Conservation (phyloP, 1,140 invertebrate genomes). For the Octopus sinensis region DNA sequence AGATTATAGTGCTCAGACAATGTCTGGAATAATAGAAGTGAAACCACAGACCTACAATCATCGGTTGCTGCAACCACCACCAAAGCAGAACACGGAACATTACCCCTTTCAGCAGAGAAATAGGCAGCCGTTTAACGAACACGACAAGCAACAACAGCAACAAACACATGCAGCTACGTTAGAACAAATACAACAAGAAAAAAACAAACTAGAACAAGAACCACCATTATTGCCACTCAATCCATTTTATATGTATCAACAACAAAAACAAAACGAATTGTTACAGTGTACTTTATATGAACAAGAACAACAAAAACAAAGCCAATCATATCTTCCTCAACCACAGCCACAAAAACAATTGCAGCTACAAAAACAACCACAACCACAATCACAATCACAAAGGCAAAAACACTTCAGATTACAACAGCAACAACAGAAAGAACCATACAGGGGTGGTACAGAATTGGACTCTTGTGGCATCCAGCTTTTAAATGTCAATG, state of each 20-base stretch:
- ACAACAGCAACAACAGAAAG: background rate
- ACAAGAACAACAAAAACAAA: no score
- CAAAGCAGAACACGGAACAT: background rate
- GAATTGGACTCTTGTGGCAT: background rate
- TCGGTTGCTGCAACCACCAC: background rate
- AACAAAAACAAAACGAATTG: no score
- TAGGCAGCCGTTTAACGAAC: background rate
- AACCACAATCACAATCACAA: background rate
- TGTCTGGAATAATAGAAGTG: background rate
- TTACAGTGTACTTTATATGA: no score
- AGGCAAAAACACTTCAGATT: background rate
- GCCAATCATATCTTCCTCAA: background rate
- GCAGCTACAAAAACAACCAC: background rate
- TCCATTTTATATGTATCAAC: background rate
- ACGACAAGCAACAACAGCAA: background rate
- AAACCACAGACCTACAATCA: background rate
- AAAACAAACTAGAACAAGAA: background rate
- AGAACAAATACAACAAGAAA: no score
- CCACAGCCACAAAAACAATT: background rate
- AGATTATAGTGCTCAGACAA: background rate
- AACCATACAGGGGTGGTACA: background rate
- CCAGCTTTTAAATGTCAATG: background rate
- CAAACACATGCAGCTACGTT: background rate
- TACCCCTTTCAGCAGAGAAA: background rate
- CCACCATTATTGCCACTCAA: background rate